Evolutionary conservation across 2,888 invertebrate species (phyloP), one percentile per base, ranked within the genome.

Genomic region (Glyphotaelius pellucidus): DNA sequence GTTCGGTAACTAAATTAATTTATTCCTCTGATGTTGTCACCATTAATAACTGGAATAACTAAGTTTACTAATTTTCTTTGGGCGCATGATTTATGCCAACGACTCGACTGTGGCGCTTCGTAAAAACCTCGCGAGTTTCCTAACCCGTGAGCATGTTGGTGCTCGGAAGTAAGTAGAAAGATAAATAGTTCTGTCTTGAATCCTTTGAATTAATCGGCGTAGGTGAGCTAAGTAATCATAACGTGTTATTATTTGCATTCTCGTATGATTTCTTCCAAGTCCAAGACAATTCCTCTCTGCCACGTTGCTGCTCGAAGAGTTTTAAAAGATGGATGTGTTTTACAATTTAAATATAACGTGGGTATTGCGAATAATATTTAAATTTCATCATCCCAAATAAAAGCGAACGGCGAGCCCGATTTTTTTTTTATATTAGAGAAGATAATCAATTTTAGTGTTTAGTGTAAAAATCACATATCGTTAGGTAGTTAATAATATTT

Each of bases 1-100:
- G 88, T 88, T 88, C 88, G 25, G 88, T 32, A 67, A 67, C 88
- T 88, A 88, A 88, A 88, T 79, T 88, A 88, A 88, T 88, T 88
- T 67, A 88, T 88, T 67, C 52, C 35, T 88, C 67, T 88, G 88
- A 30, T 67, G 88, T 67, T 88, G 88, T 88, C 88, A 67, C 88
- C 52, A 67, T 88, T 88, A 52, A 88, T 88, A 32, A 88, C 88
- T n/a, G 30, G 52, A 88, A 88, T 88, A 30, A 88, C 52, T 52
- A 88, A 88, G 88, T 31, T 52, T 31, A 88, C 88, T 88, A 52
- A 88, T 88, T 88, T 52, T 67, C 88, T 88, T 67, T 31, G 35
- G 30, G 52, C 7, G 31, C 88, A 32, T 52, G 88, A 88, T 88
- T 88, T 52, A 88, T 88, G 9, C 67, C n/a, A 67, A 25, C 67